A percentile compares a stretch with the other conserved stretches of the same genome.
Conservation (phyloP, 2,797 vertebrate species). For the Salarias fasciatus region DNA sequence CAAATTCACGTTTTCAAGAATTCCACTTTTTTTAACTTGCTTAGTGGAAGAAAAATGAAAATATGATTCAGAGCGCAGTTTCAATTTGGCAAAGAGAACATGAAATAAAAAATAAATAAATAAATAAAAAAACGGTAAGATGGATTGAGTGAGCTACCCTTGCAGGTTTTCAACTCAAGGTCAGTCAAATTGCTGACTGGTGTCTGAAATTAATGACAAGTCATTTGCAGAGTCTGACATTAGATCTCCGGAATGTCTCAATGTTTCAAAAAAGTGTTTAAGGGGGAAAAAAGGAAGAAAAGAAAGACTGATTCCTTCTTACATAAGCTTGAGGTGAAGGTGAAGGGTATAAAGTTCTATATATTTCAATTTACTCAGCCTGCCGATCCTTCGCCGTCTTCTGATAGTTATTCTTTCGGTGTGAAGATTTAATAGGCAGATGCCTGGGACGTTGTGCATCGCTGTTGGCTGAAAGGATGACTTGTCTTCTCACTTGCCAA, state of each 20-base stretch:
- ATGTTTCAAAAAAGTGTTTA: slow-evolving; percentile 41
- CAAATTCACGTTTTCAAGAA: slow-evolving; percentile 28
- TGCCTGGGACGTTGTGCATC: slow-evolving; percentile 20
- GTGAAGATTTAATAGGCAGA: slow-evolving; percentile 35
- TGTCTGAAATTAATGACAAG: slow-evolving; percentile 72
- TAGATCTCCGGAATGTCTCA: slow-evolving; percentile 49
- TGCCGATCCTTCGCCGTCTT: not conserved
- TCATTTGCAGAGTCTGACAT: slow-evolving; percentile 68
- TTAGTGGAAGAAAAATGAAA: not conserved
- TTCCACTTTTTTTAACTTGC: too few relatives aligned
- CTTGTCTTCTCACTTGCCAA: slow-evolving; percentile 10
- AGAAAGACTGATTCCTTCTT: slow-evolving; percentile 21
- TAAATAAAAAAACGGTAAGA: slow-evolving; percentile 44
- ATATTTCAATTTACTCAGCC: slow-evolving; percentile 30
- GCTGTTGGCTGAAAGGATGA: slow-evolving; percentile 32
- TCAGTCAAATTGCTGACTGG: slow-evolving; percentile 68
- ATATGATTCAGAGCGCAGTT: slow-evolving; percentile 19
- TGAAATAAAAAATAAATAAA: not conserved
- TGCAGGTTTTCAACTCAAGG: slow-evolving; percentile 66
- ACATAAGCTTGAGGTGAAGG: slow-evolving; percentile 43
- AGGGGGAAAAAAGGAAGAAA: not conserved
- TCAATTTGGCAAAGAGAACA: slow-evolving; percentile 34
- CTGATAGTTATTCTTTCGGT: slow-evolving; percentile 11
- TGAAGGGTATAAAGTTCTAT: slow-evolving; percentile 30
- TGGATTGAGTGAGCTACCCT: slow-evolving; percentile 32